Conservation (phyloP, 2,797 vertebrate genomes). For the Acanthurus tractus region DNA sequence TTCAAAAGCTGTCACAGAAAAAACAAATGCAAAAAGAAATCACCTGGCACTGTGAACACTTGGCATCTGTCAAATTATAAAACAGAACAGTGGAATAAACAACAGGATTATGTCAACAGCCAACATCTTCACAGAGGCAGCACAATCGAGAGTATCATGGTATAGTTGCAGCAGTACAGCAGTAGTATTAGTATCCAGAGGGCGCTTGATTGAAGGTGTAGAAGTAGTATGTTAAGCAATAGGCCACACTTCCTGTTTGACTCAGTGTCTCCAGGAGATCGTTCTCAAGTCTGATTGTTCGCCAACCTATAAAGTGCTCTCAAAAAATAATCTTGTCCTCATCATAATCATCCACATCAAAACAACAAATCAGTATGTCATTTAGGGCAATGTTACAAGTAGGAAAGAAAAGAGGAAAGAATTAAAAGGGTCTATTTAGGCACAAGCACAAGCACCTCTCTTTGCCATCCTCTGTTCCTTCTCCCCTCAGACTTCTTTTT, state of each 20-base stretch:
- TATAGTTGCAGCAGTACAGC: constrained; percentile 68
- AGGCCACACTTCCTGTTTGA: constrained; percentile 57
- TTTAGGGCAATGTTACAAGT: constrained; percentile 56
- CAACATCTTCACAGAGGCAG: constrained; percentile 65
- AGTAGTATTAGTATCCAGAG: constrained; percentile 69
- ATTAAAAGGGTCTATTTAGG: constrained; percentile 75
- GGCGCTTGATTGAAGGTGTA: constrained; percentile 59
- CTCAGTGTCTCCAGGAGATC: constrained; percentile 61
- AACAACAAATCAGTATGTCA: constrained; percentile 61
- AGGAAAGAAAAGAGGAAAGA: constrained; percentile 61
- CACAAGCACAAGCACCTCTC: constrained; percentile 68
- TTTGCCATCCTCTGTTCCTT: background rate
- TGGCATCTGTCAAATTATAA: constrained; percentile 73
- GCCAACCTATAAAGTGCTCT: constrained; percentile 90
- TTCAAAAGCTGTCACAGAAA: constrained; percentile 52
- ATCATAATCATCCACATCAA: constrained; percentile 58
- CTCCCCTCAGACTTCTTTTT: constrained; percentile 29
- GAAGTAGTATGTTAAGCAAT: constrained; percentile 59
- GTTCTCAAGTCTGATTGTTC: constrained; percentile 80
- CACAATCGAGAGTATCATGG: constrained; percentile 54
- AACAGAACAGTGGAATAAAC: constrained; percentile 52
- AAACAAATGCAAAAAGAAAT: constrained; percentile 61
- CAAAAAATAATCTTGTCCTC: constrained; percentile 55
- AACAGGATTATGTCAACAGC: constrained; percentile 57
- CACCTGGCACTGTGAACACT: constrained; percentile 75